A percentile compares a stretch with the other conserved stretches of the same genome.
These are phyloP conservation scores for Synergus japonicus DNA, from an alignment of 2,888 invertebrate genomes.

Conservation along the genomic window DNA sequence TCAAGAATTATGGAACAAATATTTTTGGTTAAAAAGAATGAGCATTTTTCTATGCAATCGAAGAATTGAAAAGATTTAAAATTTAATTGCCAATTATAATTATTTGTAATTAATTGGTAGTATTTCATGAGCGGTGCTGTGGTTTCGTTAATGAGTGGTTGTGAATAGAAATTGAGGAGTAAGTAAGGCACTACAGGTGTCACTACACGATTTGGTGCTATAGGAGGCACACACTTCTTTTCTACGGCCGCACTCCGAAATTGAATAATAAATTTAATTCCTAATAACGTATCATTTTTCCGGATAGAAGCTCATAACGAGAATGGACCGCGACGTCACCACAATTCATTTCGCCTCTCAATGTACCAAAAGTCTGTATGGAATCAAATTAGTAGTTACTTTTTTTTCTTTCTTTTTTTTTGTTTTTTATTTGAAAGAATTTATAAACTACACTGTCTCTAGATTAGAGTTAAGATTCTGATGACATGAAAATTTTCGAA, in stretches of 20 bases:
- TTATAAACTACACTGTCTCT: too few relatives aligned
- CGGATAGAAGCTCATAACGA: conserved; percentile 6
- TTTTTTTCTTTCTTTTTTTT: background rate
- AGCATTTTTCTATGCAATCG: background rate
- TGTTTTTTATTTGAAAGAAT: too few relatives aligned
- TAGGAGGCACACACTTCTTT: conserved; percentile 56
- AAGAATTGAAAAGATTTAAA: too few relatives aligned
- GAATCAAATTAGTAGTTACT: background rate
- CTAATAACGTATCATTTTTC: background rate
- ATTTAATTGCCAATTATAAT: background rate
- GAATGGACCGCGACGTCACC: conserved; percentile 25
- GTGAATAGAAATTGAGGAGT: conserved; percentile 40
- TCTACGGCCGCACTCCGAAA: conserved; percentile 63
- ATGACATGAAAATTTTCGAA: too few relatives aligned
- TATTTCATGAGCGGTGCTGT: conserved; percentile 14
- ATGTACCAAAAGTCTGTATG: conserved; percentile 57
- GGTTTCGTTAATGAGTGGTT: conserved; percentile 19
- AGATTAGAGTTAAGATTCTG: too few relatives aligned
- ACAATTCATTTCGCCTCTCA: conserved; percentile 56
- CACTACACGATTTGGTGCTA: conserved; percentile 62
- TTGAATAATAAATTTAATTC: conserved; percentile 36
- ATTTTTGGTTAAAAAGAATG: background rate
- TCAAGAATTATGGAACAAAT: too few relatives aligned
- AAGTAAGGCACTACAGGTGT: conserved; percentile 57
- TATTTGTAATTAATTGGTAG: conserved; percentile 6